These are phyloP conservation scores for Oceanodroma leucorhoa DNA, from an alignment of 2,797 vertebrate species.

Conservation along the genomic window DNA sequence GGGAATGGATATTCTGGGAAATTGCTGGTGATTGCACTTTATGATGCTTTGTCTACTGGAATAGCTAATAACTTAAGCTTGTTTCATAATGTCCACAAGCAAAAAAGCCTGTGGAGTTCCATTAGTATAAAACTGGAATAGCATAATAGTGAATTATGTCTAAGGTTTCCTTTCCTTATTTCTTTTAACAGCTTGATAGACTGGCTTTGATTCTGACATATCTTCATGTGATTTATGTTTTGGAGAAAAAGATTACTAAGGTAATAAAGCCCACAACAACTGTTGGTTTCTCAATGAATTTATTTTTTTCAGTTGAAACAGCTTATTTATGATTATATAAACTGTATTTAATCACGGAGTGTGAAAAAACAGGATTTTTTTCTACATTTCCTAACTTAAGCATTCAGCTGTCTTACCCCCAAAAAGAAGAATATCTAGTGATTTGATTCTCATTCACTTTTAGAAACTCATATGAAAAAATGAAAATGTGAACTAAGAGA, in stretches of 20 bases:
- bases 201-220: neutral
- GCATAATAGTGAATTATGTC: neutral
- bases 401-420: neutral
- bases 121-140: neutral
- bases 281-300: neutral
- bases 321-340: neutral
- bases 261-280: neutral
- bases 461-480: neutral
- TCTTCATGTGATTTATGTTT: neutral
- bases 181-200: neutral
- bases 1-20: neutral
- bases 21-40: neutral
- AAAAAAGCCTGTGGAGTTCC: neutral
- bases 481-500: neutral
- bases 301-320: neutral
- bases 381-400: neutral
- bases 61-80: constrained; percentile 24
- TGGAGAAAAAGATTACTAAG: neutral
- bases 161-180: neutral
- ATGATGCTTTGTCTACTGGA: constrained; percentile 12
- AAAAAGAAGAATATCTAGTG: neutral
- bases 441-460: neutral
- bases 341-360: neutral
- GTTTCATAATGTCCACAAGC: neutral
- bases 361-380: neutral